Evolutionary conservation across 2,797 vertebrate genomes (phyloP).

Genomic region (Coendou prehensilis): DNA sequence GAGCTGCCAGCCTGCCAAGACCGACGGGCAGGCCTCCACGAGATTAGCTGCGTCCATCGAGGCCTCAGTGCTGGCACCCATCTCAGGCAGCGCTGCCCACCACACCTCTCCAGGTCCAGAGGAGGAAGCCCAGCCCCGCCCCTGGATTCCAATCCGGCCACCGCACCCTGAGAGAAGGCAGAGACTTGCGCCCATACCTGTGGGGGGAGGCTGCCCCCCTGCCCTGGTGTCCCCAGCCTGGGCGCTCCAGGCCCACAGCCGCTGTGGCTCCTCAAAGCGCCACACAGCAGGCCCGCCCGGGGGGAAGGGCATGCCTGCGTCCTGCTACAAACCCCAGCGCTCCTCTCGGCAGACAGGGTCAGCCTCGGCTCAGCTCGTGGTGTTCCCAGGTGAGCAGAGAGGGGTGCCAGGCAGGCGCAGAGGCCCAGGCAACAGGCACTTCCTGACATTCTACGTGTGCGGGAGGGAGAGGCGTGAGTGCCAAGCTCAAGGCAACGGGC

Average conservation of each 20-base stretch:
- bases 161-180: not conserved
- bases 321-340: not conserved
- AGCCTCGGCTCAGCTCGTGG: not conserved
- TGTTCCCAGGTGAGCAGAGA: constrained; percentile 9
- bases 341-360: not conserved
- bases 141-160: not conserved
- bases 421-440: constrained; percentile 44
- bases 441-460: constrained; percentile 62
- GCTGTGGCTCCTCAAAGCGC: constrained; percentile 51
- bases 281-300: constrained; percentile 3
- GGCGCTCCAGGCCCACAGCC: constrained; percentile 57
- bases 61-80: not conserved
- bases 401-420: not conserved
- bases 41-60: not conserved
- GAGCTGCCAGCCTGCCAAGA: not conserved
- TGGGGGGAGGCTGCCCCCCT: constrained; percentile 55
- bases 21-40: not conserved
- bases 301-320: constrained; percentile 70
- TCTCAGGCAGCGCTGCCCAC: not conserved
- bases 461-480: constrained; percentile 60
- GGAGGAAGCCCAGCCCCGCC: not conserved
- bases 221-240: constrained; percentile 50
- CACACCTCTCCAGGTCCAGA: not conserved
- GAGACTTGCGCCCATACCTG: constrained; percentile 70
- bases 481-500: constrained; percentile 75